Base-by-base conservation (phyloP, 2,888 invertebrate genomes). In the Oligia strigilis region DNA sequence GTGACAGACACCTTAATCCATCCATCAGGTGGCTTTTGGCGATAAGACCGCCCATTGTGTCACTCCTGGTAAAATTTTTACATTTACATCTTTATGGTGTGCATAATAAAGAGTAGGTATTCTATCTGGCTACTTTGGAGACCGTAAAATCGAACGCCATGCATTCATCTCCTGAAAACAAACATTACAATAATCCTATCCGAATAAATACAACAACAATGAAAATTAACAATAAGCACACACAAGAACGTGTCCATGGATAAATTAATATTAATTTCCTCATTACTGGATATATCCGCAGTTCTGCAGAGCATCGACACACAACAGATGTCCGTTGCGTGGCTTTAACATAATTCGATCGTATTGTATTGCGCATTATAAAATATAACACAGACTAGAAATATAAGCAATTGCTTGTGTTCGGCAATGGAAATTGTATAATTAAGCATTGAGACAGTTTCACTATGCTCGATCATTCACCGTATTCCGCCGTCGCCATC, bases 401-500 rank as follows among this genome's bases (percentile, higher is more conserved):
- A 65, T n/a, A n/a, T 14, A 62, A 55, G 71, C 19, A n/a, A 66
- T 74, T 72, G 65, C 17, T 75, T 77, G 58, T 13, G 29, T 62
- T 66, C 17, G 1, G 49, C 43, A 71, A 65, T 74, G 36, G 29
- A 29, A 69, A 49, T 69, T 19, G 17, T 29, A 29, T 29, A 29
- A 29, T 29, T 29, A 29, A 1, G 43, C n/a, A 5, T 49, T 49
- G 17, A 29, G 19, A 49, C 17, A 43, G 8, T 8, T 67, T 81
- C 75, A 80, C 58, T 77, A 65, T 80, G 72, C 64, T 75, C 81
- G 62, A 67, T 93, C 93, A 90, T 89, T 82, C 92, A 89, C 87
- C 85, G 87, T 88, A 87, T 89, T 88, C 52, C 9, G 19, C 84
- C 90, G 91, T 91, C 96, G 95, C 97, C 97, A 96, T 97, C 94